A percentile compares a stretch with the other conserved stretches of the same genome.
Conservation (phyloP, 1,140 invertebrate species). For the Lordiphosa collinella region DNA sequence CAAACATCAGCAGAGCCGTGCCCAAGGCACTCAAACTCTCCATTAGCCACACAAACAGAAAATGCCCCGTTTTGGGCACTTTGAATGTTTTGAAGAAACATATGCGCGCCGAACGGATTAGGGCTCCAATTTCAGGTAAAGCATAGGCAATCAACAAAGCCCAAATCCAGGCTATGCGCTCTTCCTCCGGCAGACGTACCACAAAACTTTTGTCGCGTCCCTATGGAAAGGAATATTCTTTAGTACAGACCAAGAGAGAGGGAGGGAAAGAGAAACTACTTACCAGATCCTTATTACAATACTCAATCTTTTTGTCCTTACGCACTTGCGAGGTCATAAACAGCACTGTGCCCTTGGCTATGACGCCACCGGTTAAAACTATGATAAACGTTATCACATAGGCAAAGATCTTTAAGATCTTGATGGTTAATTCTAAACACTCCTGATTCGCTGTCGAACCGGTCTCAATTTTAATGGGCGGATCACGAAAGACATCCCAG, state of each 20-base stretch:
- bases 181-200: conserved; percentile 88
- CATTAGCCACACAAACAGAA: conserved; percentile 85
- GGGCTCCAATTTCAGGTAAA: conserved; percentile 91
- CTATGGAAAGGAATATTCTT: conserved; percentile 62
- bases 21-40: conserved; percentile 94
- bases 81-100: conserved; percentile 93
- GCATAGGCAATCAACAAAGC: conserved; percentile 92
- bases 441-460: conserved; percentile 93
- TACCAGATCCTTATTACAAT: conserved; percentile 92
- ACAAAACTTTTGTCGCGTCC: conserved; percentile 91
- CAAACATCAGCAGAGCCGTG: conserved; percentile 90
- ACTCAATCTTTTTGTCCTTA: conserved; percentile 86
- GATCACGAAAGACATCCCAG: conserved; percentile 96
- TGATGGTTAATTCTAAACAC: conserved; percentile 91
- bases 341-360: conserved; percentile 91
- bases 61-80: conserved; percentile 72
- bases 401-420: conserved; percentile 91
- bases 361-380: conserved; percentile 89
- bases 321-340: conserved; percentile 95
- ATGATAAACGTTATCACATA: conserved; percentile 92
- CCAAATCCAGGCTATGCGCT: conserved; percentile 96
- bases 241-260: neutral
- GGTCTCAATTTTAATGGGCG: conserved; percentile 92
- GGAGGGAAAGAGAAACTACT: conserved; percentile 53
- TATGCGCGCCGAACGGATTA: conserved; percentile 91